Evolutionary conservation across 2,113 vertebrate species (phyloP).

Genomic region (Oreochromis aureus): DNA sequence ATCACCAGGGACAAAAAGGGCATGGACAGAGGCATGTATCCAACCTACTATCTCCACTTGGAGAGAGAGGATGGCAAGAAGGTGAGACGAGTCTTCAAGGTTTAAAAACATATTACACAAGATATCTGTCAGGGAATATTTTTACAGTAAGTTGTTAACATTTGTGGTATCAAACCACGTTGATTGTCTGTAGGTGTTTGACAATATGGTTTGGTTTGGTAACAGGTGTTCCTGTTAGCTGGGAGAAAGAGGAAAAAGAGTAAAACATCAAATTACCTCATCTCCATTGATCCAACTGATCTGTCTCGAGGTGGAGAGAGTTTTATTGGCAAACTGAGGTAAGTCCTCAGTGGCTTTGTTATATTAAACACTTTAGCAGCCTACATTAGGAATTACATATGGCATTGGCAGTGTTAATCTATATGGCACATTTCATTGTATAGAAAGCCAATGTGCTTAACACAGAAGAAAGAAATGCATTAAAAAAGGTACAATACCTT

Average conservation of each 20-base stretch:
- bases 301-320: slow-evolving; percentile 96
- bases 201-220: neutral
- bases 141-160: neutral
- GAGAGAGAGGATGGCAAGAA: slow-evolving; percentile 98
- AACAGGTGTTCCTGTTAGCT: slow-evolving; percentile 92
- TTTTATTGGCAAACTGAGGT: slow-evolving; percentile 97
- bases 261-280: slow-evolving; percentile 99
- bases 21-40: slow-evolving; percentile 99
- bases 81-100: slow-evolving; percentile 66
- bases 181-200: neutral
- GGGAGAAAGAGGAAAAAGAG: slow-evolving; percentile 99
- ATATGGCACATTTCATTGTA: neutral
- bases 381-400: neutral
- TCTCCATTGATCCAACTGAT: slow-evolving; percentile 97
- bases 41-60: slow-evolving; percentile 97
- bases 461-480: neutral
- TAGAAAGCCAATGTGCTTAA: neutral
- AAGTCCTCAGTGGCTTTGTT: slow-evolving; percentile 9
- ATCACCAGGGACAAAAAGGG: slow-evolving; percentile 99
- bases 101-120: neutral
- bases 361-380: neutral
- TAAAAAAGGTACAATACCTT: neutral
- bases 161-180: neutral
- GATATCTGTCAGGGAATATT: neutral
- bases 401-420: neutral